Base-by-base conservation (phyloP, 2,113 vertebrate species). In the Phylloscopus trochilus region DNA sequence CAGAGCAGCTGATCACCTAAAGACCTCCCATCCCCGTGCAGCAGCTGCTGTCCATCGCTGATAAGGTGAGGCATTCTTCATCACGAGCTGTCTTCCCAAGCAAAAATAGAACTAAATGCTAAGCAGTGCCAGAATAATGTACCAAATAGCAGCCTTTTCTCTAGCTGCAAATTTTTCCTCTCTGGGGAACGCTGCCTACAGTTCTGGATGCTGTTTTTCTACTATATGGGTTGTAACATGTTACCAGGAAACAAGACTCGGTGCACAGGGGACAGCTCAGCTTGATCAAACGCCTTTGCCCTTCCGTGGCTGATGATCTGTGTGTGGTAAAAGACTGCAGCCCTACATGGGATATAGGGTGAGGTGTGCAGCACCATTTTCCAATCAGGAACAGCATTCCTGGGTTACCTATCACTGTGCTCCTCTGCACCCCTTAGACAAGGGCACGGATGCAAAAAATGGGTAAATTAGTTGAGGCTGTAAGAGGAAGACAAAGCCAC, bases 1-100 rank as follows among this genome's bases (percentile, higher is more conserved):
- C 87, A 89, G 47, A 64, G 84, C 76, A 92, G 87, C 62, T 92
- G 93, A 93, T 96, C 85, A 93, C 79, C 92, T 93, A 37, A 90
- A 80, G 87, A 93, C 69, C 64, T 83, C 49, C 14, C 1, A 3
- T 77, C 47, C 67, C 58, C 5, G 0, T 80, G 69, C 76, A 88
- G 78, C 52, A 92, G 62, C 83, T 92, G 73, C 63, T 62, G 69
- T 68, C 86, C 56, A 47, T 62, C 5, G 7, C 31, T 90, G 67
- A 80, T 73, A 88, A 82, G 77, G 69, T 77, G 59, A 94, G 76
- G 90, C 62, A 52, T 87, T 84, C 73, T 80, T 67, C 74, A 68
- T 76, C 47, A 84, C 0, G 1, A 94, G 66, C 68, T 55, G 31
- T 74, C 53, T 86, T 85, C 47, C 44, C 44, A 70, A 82, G 87